Evolutionary conservation across 2,797 vertebrate genomes (phyloP).

Genomic region (Podarcis lilfordi): DNA sequence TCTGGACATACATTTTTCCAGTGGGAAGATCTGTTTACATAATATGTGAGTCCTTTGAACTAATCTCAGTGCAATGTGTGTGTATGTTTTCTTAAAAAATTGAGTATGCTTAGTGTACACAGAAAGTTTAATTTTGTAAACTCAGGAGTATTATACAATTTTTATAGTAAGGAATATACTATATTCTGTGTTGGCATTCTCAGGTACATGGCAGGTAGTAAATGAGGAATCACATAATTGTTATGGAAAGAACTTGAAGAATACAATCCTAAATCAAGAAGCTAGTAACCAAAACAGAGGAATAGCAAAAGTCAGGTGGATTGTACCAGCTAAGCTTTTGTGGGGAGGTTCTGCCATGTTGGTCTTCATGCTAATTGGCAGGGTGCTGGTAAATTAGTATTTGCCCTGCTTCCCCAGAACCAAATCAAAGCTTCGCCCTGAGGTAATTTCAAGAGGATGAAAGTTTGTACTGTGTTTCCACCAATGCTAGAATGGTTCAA

Average conservation of each 20-base stretch:
- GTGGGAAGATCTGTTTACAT: not conserved
- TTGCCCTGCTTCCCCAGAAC: not conserved
- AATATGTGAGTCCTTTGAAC: not conserved
- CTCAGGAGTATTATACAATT: too few species aligned
- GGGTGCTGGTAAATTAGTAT: not conserved
- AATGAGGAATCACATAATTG: not conserved
- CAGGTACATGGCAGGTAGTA: not conserved
- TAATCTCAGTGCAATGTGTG: not conserved
- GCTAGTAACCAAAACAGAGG: too few species aligned
- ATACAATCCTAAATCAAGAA: not conserved
- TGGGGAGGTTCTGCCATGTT: not conserved
- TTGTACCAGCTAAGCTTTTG: not conserved
- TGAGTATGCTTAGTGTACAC: too few species aligned
- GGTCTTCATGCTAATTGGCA: not conserved
- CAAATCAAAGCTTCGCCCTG: not conserved
- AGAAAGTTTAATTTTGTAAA: not conserved
- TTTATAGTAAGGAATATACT: not conserved
- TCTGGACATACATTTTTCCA: not conserved
- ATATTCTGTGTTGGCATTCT: not conserved
- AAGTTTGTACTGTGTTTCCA: not conserved
- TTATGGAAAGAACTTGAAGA: not conserved
- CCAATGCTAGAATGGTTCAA: not conserved
- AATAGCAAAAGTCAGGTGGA: not conserved
- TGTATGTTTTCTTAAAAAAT: constrained; percentile 7
- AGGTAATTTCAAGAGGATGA: not conserved